Base-by-base conservation (phyloP, 2,888 invertebrate genomes). In the Parelbella ahira region DNA sequence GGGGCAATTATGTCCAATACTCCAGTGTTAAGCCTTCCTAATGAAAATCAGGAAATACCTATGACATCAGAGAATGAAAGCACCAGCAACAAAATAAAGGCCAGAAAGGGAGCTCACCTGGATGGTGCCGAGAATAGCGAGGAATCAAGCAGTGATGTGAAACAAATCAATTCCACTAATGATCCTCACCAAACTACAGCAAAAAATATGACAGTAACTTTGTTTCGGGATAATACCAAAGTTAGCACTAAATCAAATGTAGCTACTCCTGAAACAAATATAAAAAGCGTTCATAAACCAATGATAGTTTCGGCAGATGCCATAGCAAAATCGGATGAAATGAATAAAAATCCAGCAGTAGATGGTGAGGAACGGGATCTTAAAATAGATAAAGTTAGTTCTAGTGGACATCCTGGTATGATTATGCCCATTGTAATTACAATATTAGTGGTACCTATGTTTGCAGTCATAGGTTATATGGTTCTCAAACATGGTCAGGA, bases 361-460 rank as follows among this genome's bases (percentile, higher is more conserved):
- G 37, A 53, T 30, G 45, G 45, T 10, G 32, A 46, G 43, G 55
- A 57, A 9, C 45, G 41, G 11, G 37, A 29, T 12, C 28, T 47
- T 9, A 54, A 51, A 51, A 44, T 51, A 11, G 49, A 53, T 36
- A 36, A 58, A 20, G 50, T 60, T 13, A 70, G 53, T 51, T 56
- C 64, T 8, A 80, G 63, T 33, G 72, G 73, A 34, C 86, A 88
- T 46, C 89, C 91, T 12, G 92, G 91, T 50, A 93, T 93, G 78
- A 89, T 94, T 44, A 90, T 94, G 68, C 94, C 94, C 27, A 88
- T 94, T 54, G 91, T 94, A 30, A 91, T 92, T 19, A 90, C 93
- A 18, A 91, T 94, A 64, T 81, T 94, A 48, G 91, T 93, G 13
- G 90, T 95, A 33, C 94, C 95, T 3, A 87, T 94, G 67, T 90